phyloP scores from a whole-genome alignment of 1,140 invertebrate species.

The Scaptomyza montana region DNA sequence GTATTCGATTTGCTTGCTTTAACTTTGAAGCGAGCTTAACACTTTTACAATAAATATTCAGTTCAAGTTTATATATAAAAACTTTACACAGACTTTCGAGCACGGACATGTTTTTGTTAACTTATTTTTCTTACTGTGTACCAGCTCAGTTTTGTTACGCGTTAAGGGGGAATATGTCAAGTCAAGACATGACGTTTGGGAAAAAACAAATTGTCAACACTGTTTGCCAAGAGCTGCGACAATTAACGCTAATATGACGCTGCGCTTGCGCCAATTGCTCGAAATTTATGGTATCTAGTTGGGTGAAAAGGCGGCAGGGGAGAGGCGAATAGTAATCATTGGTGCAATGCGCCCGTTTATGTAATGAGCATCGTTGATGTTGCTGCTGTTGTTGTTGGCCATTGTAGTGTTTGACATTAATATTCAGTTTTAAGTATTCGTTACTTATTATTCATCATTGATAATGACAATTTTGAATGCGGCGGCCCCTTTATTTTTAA shows the following conservation, averaged over 20 bases:
- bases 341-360: constrained; percentile 66
- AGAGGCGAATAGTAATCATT: constrained; percentile 18
- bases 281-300: neutral
- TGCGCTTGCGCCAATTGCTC: constrained; percentile 33
- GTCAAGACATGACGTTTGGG: constrained; percentile 34
- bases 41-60: too few species aligned
- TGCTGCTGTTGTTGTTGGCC: constrained; percentile 21
- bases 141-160: constrained; percentile 68
- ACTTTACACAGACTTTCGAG: too few species aligned
- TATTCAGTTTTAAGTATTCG: constrained; percentile 59
- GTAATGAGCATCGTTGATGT: constrained; percentile 59
- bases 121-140: neutral
- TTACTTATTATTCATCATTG: constrained; percentile 47
- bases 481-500: constrained; percentile 29
- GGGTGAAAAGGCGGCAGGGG: neutral
- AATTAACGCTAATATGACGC: constrained; percentile 40
- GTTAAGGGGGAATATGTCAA: constrained; percentile 48
- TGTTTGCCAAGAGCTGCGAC: constrained; percentile 37
- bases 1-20: too few species aligned
- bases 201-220: constrained; percentile 26
- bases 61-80: too few species aligned
- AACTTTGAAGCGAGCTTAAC: too few species aligned
- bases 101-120: neutral
- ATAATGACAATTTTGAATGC: constrained; percentile 58
- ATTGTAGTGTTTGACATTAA: constrained; percentile 65